phyloP scores from a whole-genome alignment of 1,140 invertebrate genomes.

The Meloidogyne chitwoodi region DNA sequence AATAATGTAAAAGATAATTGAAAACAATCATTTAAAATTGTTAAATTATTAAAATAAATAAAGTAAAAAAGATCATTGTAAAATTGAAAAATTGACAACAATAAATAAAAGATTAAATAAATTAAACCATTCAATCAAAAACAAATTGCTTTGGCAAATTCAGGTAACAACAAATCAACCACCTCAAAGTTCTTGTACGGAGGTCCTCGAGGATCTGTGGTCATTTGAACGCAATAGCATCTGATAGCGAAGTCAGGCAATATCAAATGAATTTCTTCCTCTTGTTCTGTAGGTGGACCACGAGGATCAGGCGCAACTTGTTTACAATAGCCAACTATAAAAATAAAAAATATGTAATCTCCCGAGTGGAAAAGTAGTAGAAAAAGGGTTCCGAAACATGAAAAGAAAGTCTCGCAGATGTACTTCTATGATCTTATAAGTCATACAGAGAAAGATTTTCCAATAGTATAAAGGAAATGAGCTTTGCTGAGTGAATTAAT shows the following conservation, averaged over 20 bases:
- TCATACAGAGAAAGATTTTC: too few species aligned
- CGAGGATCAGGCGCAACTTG: background rate
- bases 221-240: background rate
- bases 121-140: background rate
- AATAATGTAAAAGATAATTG: too few species aligned
- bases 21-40: background rate
- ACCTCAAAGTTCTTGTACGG: background rate
- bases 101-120: too few species aligned
- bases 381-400: too few species aligned
- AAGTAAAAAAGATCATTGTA: background rate
- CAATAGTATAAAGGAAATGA: too few species aligned
- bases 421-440: too few species aligned
- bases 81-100: background rate
- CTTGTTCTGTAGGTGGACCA: background rate
- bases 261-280: background rate
- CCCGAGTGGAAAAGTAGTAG: too few species aligned
- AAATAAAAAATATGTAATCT: background rate
- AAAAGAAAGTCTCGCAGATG: too few species aligned
- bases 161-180: background rate
- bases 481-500: too few species aligned
- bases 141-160: background rate
- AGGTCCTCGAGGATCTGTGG: background rate
- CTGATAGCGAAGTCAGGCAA: background rate
- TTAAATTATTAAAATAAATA: background rate
- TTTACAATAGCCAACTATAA: background rate